A percentile compares a stretch with the other conserved stretches of the same genome.
These are phyloP conservation scores for Elysia chlorotica DNA, from an alignment of 1,140 invertebrate species.

Conservation along the genomic window DNA sequence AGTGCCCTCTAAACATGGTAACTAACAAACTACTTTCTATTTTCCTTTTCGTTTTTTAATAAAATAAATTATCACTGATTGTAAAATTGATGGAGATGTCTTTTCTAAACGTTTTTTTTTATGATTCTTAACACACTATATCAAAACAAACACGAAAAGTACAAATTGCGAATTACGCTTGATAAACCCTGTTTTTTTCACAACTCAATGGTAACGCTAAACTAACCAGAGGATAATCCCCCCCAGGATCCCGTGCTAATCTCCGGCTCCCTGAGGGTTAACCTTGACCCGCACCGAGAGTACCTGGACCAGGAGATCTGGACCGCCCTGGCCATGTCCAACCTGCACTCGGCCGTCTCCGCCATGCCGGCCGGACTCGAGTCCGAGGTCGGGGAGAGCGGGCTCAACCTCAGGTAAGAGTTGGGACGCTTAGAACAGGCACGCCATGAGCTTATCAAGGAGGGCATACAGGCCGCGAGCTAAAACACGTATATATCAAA, in stretches of 20 bases:
- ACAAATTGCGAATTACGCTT: not conserved
- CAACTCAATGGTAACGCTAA: too few relatives aligned
- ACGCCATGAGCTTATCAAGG: too few relatives aligned
- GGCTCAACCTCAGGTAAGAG: constrained; percentile 62
- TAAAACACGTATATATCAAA: too few relatives aligned
- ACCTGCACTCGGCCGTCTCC: constrained; percentile 54
- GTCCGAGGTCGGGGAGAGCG: constrained; percentile 59
- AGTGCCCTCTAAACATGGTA: too few relatives aligned
- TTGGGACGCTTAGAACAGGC: not conserved
- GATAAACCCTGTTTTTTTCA: not conserved
- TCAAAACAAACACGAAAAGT: not conserved
- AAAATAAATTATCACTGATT: not conserved
- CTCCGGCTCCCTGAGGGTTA: constrained; percentile 70
- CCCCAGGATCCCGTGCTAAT: constrained; percentile 62
- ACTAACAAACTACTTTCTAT: too few relatives aligned
- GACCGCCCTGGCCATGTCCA: constrained; percentile 76
- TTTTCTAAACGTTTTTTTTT: not conserved
- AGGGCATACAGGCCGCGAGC: too few relatives aligned
- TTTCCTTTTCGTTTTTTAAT: too few relatives aligned
- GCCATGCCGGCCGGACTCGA: constrained; percentile 50
- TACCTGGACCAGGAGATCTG: constrained; percentile 72
- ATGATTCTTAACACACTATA: not conserved
- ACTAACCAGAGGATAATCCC: too few relatives aligned
- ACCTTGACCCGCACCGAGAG: constrained; percentile 82
- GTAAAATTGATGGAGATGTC: not conserved